phyloP scores from a whole-genome alignment of 1,140 invertebrate species.

The Microplitis demolitor region DNA sequence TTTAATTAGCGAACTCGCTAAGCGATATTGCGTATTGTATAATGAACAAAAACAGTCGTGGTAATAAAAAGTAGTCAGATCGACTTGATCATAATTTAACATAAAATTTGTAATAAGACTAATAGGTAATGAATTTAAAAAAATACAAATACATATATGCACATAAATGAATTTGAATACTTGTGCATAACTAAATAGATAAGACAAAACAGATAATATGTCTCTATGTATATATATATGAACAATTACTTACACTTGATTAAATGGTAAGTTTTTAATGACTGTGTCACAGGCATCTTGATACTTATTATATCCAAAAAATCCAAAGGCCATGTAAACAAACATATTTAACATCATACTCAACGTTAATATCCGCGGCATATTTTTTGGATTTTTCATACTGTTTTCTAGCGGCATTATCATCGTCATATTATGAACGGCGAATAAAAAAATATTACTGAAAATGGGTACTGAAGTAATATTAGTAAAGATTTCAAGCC shows the following conservation, averaged over 20 bases:
- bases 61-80: too few relatives aligned
- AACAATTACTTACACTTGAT: conserved; percentile 37
- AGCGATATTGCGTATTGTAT: conserved; percentile 1
- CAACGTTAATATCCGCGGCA: conserved; percentile 58
- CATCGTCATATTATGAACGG: conserved; percentile 65
- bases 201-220: too few relatives aligned
- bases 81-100: too few relatives aligned
- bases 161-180: too few relatives aligned
- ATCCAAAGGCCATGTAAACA: conserved; percentile 62
- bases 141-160: too few relatives aligned
- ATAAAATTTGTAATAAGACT: too few relatives aligned
- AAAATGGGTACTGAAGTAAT: conserved; percentile 43
- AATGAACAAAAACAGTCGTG: neutral
- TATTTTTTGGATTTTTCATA: conserved; percentile 60
- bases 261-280: conserved; percentile 59
- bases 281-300: conserved; percentile 55
- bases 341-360: conserved; percentile 59
- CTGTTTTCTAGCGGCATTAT: conserved; percentile 65
- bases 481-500: conserved; percentile 31
- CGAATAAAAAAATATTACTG: conserved; percentile 64
- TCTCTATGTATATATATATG: too few relatives aligned
- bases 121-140: too few relatives aligned
- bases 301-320: conserved; percentile 66
- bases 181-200: too few relatives aligned
- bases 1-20: neutral